A percentile compares a stretch with the other conserved stretches of the same genome.
Evolutionary conservation across 1,140 invertebrate species (phyloP).

Genomic region (Chironomus striatipennis): DNA sequence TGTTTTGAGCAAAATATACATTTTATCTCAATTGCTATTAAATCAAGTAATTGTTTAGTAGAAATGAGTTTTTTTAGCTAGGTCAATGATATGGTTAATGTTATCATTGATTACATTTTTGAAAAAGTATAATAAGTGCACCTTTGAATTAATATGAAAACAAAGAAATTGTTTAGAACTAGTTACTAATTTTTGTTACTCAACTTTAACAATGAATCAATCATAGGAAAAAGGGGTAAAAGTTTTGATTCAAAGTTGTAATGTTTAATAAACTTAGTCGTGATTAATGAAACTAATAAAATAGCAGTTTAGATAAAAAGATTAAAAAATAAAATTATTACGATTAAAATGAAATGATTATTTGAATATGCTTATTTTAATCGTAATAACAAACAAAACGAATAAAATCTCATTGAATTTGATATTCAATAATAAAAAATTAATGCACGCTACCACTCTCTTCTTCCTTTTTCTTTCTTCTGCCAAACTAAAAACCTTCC

Average conservation of each 20-base stretch:
- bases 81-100: too few relatives aligned
- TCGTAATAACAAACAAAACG: neutral
- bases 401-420: neutral
- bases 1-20: neutral
- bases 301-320: conserved; percentile 3
- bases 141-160: too few relatives aligned
- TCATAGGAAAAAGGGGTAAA: too few relatives aligned
- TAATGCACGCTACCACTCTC: conserved; percentile 20
- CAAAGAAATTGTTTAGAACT: too few relatives aligned
- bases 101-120: too few relatives aligned
- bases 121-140: too few relatives aligned
- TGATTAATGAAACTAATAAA: neutral
- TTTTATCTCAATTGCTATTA: conserved; percentile 9
- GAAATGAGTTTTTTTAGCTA: neutral
- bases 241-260: too few relatives aligned
- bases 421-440: conserved; percentile 3
- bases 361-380: neutral
- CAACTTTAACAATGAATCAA: too few relatives aligned
- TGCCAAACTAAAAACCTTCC: neutral
- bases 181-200: too few relatives aligned
- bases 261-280: too few relatives aligned
- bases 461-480: conserved; percentile 2
- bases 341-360: neutral
- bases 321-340: neutral
- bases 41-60: neutral